Conservation (phyloP, 2,113 vertebrate genomes). For the Campylomormyrus tamandua region DNA sequence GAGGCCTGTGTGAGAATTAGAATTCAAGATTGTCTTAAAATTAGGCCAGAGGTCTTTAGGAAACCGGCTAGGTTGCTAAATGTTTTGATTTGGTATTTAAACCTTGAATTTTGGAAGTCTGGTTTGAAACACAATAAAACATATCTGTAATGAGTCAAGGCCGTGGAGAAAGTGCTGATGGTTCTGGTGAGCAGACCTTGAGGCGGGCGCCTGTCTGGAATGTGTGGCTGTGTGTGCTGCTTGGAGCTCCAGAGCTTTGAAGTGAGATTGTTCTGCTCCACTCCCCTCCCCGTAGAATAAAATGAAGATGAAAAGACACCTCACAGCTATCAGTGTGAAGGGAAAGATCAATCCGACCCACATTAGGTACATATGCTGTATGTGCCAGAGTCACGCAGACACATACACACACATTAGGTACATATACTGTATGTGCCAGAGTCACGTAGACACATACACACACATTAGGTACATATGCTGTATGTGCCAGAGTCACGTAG, state of each 20-base stretch:
- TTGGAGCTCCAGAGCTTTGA: constrained; percentile 2
- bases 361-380: neutral
- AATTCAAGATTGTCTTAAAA: neutral
- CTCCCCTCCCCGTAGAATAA: neutral
- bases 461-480: too few species aligned
- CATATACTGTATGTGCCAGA: too few species aligned
- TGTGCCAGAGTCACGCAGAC: neutral
- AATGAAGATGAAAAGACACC: constrained; percentile 9
- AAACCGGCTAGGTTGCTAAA: neutral
- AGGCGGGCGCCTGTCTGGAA: neutral
- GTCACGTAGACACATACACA: too few species aligned
- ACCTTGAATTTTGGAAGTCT: neutral
- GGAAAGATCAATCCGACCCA: constrained; percentile 9
- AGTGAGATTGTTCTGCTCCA: neutral
- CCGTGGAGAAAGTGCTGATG: neutral
- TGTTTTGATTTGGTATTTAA: neutral
- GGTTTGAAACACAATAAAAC: neutral
- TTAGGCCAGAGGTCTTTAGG: neutral
- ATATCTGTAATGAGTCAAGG: neutral
- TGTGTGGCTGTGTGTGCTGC: neutral
- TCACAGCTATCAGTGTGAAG: constrained; percentile 12
- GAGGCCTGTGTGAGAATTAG: neutral
- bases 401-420: neutral
- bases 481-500: too few species aligned
- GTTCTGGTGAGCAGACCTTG: neutral